phyloP scores from a whole-genome alignment of 2,113 vertebrate species.

The Acinonyx jubatus region DNA sequence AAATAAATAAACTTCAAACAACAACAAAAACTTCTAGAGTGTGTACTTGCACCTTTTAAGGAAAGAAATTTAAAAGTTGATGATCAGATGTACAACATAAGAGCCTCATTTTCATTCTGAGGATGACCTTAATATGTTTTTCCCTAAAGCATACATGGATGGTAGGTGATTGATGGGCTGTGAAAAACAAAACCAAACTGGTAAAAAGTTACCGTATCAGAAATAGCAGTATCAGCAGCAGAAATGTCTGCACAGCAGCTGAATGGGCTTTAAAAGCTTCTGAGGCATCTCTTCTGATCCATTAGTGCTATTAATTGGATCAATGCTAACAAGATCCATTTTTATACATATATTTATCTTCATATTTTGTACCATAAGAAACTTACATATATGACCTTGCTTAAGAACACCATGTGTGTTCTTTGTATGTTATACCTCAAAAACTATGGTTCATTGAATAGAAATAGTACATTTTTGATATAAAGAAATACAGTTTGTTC shows the following conservation, averaged over 20 bases:
- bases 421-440: not conserved
- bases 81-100: constrained; percentile 30
- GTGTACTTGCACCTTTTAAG: not conserved
- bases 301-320: not conserved
- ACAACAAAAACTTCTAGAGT: not conserved
- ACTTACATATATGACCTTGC: not conserved
- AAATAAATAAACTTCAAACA: not conserved
- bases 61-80: constrained; percentile 29
- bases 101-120: constrained; percentile 3
- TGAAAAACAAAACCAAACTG: constrained; percentile 65
- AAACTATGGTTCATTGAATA: not conserved
- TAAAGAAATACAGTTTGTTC: not conserved
- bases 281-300: not conserved
- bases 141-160: constrained; percentile 55
- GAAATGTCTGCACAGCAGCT: not conserved
- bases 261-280: not conserved
- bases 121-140: constrained; percentile 63
- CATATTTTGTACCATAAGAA: not conserved
- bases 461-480: not conserved
- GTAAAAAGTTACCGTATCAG: constrained; percentile 53
- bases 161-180: constrained; percentile 63
- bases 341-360: not conserved
- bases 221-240: constrained; percentile 41
- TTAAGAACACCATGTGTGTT: not conserved
- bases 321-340: not conserved